Percentiles rank a stretch among this genome's conserved stretches.
phyloP scores from a whole-genome alignment of 1,140 invertebrate genomes.

The Drosophila takahashii region DNA sequence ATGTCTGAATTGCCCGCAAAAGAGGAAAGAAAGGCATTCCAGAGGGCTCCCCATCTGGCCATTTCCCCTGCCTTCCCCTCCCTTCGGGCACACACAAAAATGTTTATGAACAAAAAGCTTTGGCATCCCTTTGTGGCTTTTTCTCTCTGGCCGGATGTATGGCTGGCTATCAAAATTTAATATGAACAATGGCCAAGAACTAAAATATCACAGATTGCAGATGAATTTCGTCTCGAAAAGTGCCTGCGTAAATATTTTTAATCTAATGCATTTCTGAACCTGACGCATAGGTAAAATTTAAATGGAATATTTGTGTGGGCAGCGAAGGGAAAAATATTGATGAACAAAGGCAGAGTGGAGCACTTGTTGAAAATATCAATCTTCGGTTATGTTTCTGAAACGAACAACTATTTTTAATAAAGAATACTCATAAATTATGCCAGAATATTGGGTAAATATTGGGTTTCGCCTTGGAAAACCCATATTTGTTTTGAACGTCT shows the following conservation, averaged over 20 bases:
- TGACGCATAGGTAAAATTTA: slow-evolving; percentile 20
- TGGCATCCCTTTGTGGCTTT: slow-evolving; percentile 60
- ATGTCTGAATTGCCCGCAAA: slow-evolving; percentile 57
- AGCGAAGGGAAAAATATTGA: not conserved
- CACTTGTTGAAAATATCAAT: not conserved
- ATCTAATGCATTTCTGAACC: slow-evolving; percentile 34
- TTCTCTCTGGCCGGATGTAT: slow-evolving; percentile 6
- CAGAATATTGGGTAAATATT: not conserved
- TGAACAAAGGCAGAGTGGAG: not conserved
- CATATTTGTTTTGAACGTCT: not conserved
- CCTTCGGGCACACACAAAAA: slow-evolving; percentile 60
- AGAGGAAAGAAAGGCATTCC: slow-evolving; percentile 50
- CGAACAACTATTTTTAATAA: not conserved
- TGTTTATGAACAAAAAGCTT: slow-evolving; percentile 61
- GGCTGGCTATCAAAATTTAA: slow-evolving; percentile 64
- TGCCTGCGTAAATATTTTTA: slow-evolving; percentile 41
- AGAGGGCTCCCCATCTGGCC: not conserved
- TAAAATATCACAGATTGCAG: slow-evolving; percentile 20
- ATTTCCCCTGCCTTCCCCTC: not conserved
- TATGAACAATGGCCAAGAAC: slow-evolving; percentile 51
- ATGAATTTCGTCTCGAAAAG: not conserved
- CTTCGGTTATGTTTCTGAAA: not conserved
- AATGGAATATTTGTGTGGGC: slow-evolving; percentile 5
- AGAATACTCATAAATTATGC: not conserved
- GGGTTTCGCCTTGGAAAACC: not conserved